Conservation (phyloP, 2,113 vertebrate species). For the Rousettus leschenaultii region DNA sequence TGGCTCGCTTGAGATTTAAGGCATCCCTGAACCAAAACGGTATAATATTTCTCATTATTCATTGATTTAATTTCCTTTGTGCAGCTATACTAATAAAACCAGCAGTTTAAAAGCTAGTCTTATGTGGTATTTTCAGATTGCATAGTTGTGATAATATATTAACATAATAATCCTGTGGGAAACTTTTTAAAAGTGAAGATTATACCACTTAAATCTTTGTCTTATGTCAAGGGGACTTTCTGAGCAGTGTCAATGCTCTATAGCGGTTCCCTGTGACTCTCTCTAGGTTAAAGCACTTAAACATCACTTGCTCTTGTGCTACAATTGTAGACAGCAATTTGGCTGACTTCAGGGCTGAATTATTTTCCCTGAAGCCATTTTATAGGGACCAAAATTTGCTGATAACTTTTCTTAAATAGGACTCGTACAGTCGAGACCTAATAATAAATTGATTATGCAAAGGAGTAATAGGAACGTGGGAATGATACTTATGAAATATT, state of each 20-base stretch:
- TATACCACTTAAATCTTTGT: slow-evolving; percentile 47
- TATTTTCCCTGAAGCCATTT: slow-evolving; percentile 64
- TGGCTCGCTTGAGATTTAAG: not conserved
- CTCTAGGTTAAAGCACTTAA: slow-evolving; percentile 66
- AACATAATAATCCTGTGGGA: not conserved
- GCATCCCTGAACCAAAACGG: not conserved
- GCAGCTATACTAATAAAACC: slow-evolving; percentile 23
- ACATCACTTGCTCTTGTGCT: slow-evolving; percentile 55
- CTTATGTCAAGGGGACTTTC: slow-evolving; percentile 49
- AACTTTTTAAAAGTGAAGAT: slow-evolving; percentile 59
- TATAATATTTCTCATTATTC: slow-evolving; percentile 7
- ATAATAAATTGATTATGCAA: slow-evolving; percentile 30
- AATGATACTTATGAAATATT: not conserved
- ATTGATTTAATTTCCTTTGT: slow-evolving; percentile 41
- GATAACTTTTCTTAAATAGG: slow-evolving; percentile 55
- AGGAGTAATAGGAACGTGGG: slow-evolving; percentile 35
- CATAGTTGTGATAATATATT: slow-evolving; percentile 33
- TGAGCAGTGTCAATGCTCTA: slow-evolving; percentile 57
- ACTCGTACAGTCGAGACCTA: slow-evolving; percentile 35
- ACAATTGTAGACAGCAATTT: not conserved
- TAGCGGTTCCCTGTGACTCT: slow-evolving; percentile 60
- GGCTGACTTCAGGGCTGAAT: slow-evolving; percentile 63
- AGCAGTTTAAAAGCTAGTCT: slow-evolving; percentile 23
- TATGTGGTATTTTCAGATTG: slow-evolving; percentile 37
- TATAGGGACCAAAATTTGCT: slow-evolving; percentile 54